phyloP scores from a whole-genome alignment of 2,888 invertebrate genomes.

The Teinopalpus imperialis region DNA sequence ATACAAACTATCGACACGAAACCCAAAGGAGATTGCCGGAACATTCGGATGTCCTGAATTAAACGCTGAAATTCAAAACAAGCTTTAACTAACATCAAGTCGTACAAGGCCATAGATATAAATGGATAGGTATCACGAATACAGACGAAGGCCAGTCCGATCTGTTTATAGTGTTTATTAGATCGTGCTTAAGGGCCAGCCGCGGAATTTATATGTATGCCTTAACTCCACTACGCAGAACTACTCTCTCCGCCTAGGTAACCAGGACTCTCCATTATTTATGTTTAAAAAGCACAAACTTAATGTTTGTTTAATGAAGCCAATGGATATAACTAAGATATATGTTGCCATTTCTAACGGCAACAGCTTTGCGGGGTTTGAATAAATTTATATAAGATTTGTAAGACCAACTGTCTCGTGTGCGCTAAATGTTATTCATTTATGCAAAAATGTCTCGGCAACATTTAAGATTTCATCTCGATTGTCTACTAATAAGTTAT shows the following conservation, averaged over 20 bases:
- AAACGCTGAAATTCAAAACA: no score
- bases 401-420: constrained; percentile 5
- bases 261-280: constrained; percentile 4
- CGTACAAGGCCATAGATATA: no score
- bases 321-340: background rate
- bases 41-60: no score
- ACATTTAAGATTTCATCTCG: constrained; percentile 1
- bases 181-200: constrained; percentile 13
- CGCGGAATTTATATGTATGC: constrained; percentile 10
- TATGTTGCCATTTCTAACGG: background rate
- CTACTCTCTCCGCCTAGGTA: constrained; percentile 2
- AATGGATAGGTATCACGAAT: constrained; percentile 1
- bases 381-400: constrained; percentile 15
- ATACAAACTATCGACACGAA: no score
- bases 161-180: constrained; percentile 17
- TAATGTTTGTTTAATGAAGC: constrained; percentile 4
- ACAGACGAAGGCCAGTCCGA: constrained; percentile 5
- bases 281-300: constrained; percentile 7
- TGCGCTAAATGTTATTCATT: constrained; percentile 11
- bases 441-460: constrained; percentile 1
- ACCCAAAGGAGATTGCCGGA: no score
- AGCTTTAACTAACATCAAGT: no score
- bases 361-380: background rate
- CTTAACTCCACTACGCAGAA: background rate
- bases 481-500: no score